phyloP scores from a whole-genome alignment of 2,797 vertebrate species.

The Sebastes hopkinsi region DNA sequence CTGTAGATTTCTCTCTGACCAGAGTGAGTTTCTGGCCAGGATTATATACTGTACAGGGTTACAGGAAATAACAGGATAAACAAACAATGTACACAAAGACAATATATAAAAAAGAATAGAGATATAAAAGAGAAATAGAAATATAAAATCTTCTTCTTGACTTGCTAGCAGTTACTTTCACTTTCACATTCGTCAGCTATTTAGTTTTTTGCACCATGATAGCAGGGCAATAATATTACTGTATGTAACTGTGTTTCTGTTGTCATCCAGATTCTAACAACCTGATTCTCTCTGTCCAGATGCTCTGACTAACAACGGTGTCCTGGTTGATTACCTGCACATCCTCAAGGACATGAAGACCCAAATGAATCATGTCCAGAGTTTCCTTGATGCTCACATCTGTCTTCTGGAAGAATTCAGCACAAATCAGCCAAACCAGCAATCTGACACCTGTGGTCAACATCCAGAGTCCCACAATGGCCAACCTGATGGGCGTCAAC shows the following conservation, averaged over 20 bases:
- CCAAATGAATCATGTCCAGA: background rate
- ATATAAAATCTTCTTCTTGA: too few relatives aligned
- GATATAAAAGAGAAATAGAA: too few relatives aligned
- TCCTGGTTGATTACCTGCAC: constrained; percentile 17
- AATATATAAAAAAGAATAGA: too few relatives aligned
- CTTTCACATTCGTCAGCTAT: background rate
- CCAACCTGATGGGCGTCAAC: background rate
- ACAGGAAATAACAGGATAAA: too few relatives aligned
- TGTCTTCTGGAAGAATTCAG: constrained; percentile 1
- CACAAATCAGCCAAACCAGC: background rate
- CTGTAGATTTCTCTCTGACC: too few relatives aligned
- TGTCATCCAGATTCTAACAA: background rate
- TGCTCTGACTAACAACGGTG: background rate
- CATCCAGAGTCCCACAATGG: too few relatives aligned
- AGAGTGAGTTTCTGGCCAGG: too few relatives aligned
- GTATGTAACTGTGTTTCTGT: background rate
- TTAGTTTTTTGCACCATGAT: background rate
- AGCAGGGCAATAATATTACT: background rate
- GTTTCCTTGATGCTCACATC: constrained; percentile 33
- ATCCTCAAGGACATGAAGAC: constrained; percentile 35
- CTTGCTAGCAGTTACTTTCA: background rate
- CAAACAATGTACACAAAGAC: too few relatives aligned
- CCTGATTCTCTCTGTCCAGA: constrained; percentile 18
- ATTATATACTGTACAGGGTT: too few relatives aligned
- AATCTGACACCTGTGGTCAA: fast-evolving